These are phyloP conservation scores for Lacerta bilineata DNA, from an alignment of 2,797 vertebrate species.

Conservation along the genomic window DNA sequence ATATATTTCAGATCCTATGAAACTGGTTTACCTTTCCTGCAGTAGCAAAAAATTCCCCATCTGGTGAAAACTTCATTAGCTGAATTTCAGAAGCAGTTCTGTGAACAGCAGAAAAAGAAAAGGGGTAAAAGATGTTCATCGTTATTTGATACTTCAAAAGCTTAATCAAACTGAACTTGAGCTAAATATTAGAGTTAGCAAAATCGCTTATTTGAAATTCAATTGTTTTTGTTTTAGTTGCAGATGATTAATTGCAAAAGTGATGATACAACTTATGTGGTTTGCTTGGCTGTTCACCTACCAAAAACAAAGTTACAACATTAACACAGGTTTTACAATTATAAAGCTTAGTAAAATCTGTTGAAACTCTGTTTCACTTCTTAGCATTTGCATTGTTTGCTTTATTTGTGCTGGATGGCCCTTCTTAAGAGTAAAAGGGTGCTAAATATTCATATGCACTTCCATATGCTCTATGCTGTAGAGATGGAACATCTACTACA, in stretches of 20 bases:
- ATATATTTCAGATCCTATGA: neutral
- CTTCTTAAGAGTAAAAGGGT: neutral
- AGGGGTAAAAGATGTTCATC: neutral
- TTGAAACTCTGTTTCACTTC: neutral
- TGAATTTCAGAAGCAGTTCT: constrained; percentile 94
- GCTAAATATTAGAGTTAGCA: neutral
- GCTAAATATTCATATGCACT: neutral
- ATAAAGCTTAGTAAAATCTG: neutral
- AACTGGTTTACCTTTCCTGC: constrained; percentile 89
- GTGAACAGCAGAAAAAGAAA: constrained; percentile 41
- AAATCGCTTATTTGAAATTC: neutral
- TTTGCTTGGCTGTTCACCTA: neutral
- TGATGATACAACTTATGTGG: neutral
- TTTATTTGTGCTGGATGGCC: neutral
- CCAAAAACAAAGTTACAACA: neutral
- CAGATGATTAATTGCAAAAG: neutral
- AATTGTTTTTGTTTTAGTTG: neutral
- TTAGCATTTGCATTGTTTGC: neutral
- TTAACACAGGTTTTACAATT: neutral
- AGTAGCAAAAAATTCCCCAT: constrained; percentile 98
- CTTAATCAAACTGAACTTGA: rapidly evolving
- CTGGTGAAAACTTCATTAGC: constrained; percentile 96
- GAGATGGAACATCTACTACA: neutral
- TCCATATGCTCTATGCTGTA: neutral
- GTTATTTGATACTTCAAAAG: constrained; percentile 4